Base-by-base conservation (phyloP, 2,113 vertebrate genomes). In the Upupa epops region DNA sequence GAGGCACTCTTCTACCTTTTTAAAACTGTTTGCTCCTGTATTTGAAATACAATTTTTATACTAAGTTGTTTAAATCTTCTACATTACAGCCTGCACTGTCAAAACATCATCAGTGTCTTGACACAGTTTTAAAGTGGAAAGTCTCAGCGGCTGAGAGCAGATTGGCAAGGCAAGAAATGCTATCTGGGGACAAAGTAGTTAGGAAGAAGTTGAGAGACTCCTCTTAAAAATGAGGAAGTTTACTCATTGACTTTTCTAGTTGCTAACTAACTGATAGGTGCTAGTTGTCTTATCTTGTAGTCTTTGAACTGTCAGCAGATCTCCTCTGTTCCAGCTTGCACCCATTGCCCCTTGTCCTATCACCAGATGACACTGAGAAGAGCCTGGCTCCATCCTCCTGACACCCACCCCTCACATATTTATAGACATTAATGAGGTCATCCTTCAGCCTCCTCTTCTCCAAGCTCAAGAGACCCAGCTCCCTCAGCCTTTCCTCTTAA, bases 21-120 rank as follows among this genome's bases (percentile, higher is more conserved):
- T 61, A 78, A 83, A 81, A 91, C 15, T 77, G 18, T 24, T 73
- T 83, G 32, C 46, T 90, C 28, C 40, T 78, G 42, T 48, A 61
- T 85, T 93, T 83, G 58, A 72, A 94, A 59, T 28, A 66, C 7
- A 10, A 52, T 66, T 79, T 73, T 71, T 79, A 24, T 88, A 56
- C 49, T 58, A 72, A 90, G 90, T 31, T 72, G 12, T 79, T 61
- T 94, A 54, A 84, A 64, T 37, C 90, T 91, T 94, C 61, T 70
- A 19, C 59, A 54, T 72, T 94, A 68, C 79, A 93, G 69, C 83
- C 73, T 94, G 73, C 16, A 19, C 63, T 95, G 93, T 96, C 80
- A 93, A 88, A 96, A 92, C 70, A 94, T 72, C 73, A 75, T 69
- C 93, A 84, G 54, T 86, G 86, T 92, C 93, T 93, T 90, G 90